Percentiles rank a stretch among this genome's conserved stretches.
phyloP scores from a whole-genome alignment of 2,113 vertebrate species.

The Terrapene triunguis region DNA sequence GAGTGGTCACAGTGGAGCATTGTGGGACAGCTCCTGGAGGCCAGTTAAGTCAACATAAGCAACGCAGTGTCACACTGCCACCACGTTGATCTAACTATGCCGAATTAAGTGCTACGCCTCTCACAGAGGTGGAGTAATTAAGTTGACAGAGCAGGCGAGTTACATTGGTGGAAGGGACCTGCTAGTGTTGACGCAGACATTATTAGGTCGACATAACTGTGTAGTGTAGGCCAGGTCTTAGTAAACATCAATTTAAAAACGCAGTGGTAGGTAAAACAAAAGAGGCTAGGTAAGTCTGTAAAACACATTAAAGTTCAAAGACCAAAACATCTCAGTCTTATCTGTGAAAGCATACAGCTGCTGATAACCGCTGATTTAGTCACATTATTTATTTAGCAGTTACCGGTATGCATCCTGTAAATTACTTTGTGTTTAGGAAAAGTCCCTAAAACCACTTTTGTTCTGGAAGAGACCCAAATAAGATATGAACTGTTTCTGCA shows the following conservation, averaged over 20 bases:
- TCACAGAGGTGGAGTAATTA: too few relatives aligned
- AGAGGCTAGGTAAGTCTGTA: not conserved
- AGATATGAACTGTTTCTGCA: not conserved
- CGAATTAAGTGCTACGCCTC: too few relatives aligned
- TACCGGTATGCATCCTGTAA: slow-evolving; percentile 20
- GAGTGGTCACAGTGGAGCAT: not conserved
- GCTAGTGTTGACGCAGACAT: not conserved
- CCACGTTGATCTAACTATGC: too few relatives aligned
- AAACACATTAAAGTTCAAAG: not conserved
- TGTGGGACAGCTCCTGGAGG: not conserved
- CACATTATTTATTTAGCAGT: slow-evolving; percentile 18
- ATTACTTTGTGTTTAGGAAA: not conserved
- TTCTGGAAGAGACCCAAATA: slow-evolving; percentile 17
- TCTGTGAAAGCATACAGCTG: not conserved
- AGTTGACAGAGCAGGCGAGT: too few relatives aligned
- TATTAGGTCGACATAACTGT: not conserved
- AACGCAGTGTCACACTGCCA: too few relatives aligned
- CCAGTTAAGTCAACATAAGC: not conserved
- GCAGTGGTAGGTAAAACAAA: not conserved
- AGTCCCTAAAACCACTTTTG: slow-evolving; percentile 23
- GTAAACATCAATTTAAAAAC: not conserved
- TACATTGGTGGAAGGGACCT: too few relatives aligned
- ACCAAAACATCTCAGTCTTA: not conserved
- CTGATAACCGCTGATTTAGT: not conserved
- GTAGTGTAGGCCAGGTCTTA: not conserved